phyloP scores from a whole-genome alignment of 2,888 invertebrate genomes.

The Blastobasis adustella region DNA sequence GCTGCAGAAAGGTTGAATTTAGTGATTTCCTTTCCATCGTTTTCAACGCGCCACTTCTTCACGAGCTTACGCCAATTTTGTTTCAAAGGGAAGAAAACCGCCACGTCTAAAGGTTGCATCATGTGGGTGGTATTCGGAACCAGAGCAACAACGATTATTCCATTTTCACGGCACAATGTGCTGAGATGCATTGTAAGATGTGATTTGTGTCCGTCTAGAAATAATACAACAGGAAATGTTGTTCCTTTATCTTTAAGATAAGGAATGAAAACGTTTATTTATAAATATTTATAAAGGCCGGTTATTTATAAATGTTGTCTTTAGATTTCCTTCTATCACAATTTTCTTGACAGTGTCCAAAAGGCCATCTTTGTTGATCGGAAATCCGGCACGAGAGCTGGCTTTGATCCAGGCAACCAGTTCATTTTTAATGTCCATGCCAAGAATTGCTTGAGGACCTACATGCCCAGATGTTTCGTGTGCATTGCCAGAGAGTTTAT shows the following conservation, averaged over 20 bases:
- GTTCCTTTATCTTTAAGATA: neutral
- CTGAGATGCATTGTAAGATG: neutral
- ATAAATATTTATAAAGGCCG: slow-evolving; percentile 15
- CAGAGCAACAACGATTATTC: slow-evolving; percentile 14
- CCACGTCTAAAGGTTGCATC: slow-evolving; percentile 13
- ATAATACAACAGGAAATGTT: neutral
- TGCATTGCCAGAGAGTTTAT: slow-evolving; percentile 16
- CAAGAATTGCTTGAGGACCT: slow-evolving; percentile 20
- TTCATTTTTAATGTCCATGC: slow-evolving; percentile 17
- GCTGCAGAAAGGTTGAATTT: slow-evolving; percentile 15
- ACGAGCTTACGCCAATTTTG: slow-evolving; percentile 11
- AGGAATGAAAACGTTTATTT: neutral
- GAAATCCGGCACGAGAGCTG: slow-evolving; percentile 17
- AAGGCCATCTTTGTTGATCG: slow-evolving; percentile 19
- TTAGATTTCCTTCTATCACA: slow-evolving; percentile 13
- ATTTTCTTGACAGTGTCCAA: slow-evolving; percentile 20
- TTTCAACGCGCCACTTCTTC: slow-evolving; percentile 16
- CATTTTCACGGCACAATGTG: slow-evolving; percentile 15
- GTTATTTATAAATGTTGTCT: slow-evolving; percentile 15
- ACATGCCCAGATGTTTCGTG: slow-evolving; percentile 22
- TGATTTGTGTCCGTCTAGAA: neutral
- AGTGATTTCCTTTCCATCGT: slow-evolving; percentile 18
- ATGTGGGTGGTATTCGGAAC: slow-evolving; percentile 17
- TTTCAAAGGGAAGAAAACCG: slow-evolving; percentile 9
- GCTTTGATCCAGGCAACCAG: slow-evolving; percentile 18